phyloP scores from a whole-genome alignment of 2,113 vertebrate genomes.

The Crypturellus undulatus region DNA sequence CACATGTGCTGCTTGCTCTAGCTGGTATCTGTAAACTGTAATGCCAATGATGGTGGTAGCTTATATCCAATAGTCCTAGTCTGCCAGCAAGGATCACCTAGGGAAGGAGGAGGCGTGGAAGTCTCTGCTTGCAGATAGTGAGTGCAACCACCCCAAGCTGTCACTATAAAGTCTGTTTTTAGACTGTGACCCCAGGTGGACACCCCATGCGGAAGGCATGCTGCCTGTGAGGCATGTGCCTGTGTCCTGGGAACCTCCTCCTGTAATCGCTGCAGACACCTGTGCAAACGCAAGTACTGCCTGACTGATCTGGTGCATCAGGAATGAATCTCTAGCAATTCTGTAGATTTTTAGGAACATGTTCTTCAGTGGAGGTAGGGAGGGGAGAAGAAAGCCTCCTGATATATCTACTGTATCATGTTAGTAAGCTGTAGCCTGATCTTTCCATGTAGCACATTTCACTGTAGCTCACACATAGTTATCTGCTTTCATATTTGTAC shows the following conservation, averaged over 20 bases:
- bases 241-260: background rate
- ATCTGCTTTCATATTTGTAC: background rate
- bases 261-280: background rate
- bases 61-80: background rate
- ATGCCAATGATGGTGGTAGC: background rate
- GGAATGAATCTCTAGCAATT: background rate
- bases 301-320: background rate
- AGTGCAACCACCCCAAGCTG: background rate
- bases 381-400: too few species aligned
- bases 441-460: background rate
- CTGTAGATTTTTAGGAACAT: background rate
- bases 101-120: background rate
- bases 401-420: background rate
- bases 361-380: background rate
- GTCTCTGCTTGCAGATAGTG: background rate
- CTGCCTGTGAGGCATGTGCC: background rate
- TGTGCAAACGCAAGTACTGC: background rate
- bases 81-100: background rate
- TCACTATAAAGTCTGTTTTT: background rate
- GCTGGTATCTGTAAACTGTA: background rate
- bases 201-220: fast-evolving
- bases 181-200: background rate
- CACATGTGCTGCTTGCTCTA: background rate
- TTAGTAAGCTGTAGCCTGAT: background rate
- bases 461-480: background rate